A percentile compares a stretch with the other conserved stretches of the same genome.
Conservation (phyloP, 2,888 invertebrate species). For the Spicauda simplicius region DNA sequence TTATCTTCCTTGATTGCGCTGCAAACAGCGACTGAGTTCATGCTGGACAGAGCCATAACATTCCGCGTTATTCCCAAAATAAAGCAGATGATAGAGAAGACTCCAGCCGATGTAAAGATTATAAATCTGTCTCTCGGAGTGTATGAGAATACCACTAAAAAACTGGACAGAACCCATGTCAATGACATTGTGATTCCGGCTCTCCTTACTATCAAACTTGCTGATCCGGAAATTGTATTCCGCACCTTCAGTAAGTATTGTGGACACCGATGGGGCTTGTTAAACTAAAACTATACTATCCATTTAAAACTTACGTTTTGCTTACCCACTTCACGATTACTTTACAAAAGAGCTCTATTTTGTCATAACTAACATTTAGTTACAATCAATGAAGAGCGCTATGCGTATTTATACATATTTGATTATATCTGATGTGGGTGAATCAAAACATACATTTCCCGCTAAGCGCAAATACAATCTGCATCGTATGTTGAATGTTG, state of each 20-base stretch:
- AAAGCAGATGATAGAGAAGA: slow-evolving; percentile 91
- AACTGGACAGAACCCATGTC: slow-evolving; percentile 94
- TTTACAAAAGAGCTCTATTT: not conserved
- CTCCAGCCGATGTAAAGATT: slow-evolving; percentile 91
- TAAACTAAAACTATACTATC: not conserved
- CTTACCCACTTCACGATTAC: not conserved
- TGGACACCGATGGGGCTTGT: not conserved
- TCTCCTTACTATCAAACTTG: slow-evolving; percentile 92
- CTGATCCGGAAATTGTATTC: slow-evolving; percentile 94
- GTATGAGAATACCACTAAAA: slow-evolving; percentile 91
- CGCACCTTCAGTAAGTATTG: slow-evolving; percentile 96
- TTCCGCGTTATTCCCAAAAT: slow-evolving; percentile 93
- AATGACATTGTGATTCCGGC: slow-evolving; percentile 96
- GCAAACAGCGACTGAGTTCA: slow-evolving; percentile 92
- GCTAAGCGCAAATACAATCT: not conserved
- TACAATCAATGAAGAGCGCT: not conserved
- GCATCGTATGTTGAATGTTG: not conserved
- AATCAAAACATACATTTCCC: not conserved
- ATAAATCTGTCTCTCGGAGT: slow-evolving; percentile 91
- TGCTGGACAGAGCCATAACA: slow-evolving; percentile 92
- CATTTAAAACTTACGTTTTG: not conserved
- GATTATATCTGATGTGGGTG: not conserved
- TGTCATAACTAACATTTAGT: not conserved
- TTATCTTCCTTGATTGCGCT: slow-evolving; percentile 95
- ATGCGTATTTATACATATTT: not conserved